phyloP scores from a whole-genome alignment of 1,140 invertebrate genomes.

The Aphis gossypii region DNA sequence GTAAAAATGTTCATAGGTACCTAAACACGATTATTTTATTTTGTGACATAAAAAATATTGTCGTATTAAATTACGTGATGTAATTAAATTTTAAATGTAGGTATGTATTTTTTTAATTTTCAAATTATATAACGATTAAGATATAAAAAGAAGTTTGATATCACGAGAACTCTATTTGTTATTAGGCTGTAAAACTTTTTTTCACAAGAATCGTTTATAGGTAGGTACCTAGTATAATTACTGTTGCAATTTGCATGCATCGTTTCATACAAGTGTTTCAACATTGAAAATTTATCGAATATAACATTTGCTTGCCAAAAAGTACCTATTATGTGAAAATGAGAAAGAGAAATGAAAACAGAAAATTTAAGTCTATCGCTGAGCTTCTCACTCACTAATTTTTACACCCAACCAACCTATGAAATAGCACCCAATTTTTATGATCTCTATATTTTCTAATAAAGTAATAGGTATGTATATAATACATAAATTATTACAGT shows the following conservation, averaged over 20 bases:
- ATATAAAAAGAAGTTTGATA: neutral
- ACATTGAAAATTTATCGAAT: too few relatives aligned
- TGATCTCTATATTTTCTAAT: neutral
- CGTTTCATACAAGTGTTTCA: too few relatives aligned
- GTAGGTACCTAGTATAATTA: neutral
- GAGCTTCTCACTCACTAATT: neutral
- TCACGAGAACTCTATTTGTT: neutral
- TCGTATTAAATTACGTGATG: neutral
- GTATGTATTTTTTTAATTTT: neutral
- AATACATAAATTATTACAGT: neutral
- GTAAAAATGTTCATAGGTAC: neutral
- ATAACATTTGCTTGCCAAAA: neutral
- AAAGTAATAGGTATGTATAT: neutral
- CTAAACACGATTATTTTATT: too few relatives aligned
- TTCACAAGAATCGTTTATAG: neutral
- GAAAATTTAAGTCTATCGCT: neutral
- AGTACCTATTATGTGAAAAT: neutral
- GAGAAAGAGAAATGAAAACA: neutral
- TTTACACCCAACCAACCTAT: neutral
- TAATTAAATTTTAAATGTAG: neutral
- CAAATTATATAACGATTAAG: neutral
- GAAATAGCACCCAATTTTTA: neutral
- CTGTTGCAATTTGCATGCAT: neutral
- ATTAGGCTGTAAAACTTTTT: neutral
- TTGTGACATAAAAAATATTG: too few relatives aligned